Evolutionary conservation across 2,113 vertebrate species (phyloP).

Genomic region (Cardinalis cardinalis): DNA sequence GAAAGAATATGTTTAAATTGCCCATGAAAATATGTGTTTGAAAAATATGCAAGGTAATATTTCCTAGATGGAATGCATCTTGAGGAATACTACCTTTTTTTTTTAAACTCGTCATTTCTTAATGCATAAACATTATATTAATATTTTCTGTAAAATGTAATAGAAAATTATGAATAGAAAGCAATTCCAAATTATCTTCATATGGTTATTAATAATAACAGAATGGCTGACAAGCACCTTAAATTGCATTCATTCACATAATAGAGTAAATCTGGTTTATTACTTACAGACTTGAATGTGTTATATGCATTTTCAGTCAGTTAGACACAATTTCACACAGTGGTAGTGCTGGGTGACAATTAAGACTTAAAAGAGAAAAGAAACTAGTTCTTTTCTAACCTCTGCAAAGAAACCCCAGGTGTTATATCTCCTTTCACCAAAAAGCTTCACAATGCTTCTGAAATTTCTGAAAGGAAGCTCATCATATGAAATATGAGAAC

Average conservation of each 20-base stretch:
- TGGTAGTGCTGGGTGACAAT: neutral
- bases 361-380: slow-evolving; percentile 5
- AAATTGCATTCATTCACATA: neutral
- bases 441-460: neutral
- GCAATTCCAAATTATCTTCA: neutral
- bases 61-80: neutral
- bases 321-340: neutral
- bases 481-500: neutral
- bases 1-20: neutral
- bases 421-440: neutral
- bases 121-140: neutral
- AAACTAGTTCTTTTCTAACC: neutral
- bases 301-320: neutral
- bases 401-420: neutral
- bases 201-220: neutral
- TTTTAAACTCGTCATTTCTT: neutral
- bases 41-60: neutral
- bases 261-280: neutral
- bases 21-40: neutral
- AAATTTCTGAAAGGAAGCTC: slow-evolving; percentile 29
- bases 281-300: neutral
- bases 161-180: neutral
- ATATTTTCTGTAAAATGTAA: neutral
- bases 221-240: neutral
- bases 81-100: neutral